phyloP scores from a whole-genome alignment of 2,888 invertebrate species.

The Yponomeuta malinellus region DNA sequence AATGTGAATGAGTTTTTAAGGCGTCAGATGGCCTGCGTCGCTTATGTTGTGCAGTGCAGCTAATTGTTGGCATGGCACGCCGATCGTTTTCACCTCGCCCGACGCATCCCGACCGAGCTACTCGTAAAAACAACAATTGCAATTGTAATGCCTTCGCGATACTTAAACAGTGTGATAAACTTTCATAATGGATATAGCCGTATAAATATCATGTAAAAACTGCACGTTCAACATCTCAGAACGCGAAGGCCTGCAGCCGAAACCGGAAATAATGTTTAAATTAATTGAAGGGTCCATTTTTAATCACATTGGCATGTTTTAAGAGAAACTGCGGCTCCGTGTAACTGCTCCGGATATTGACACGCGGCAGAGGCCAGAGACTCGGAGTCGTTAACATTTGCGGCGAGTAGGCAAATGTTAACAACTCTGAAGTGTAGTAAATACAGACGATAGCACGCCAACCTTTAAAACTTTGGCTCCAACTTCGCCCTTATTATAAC shows the following conservation, averaged over 20 bases:
- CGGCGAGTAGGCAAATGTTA: no score
- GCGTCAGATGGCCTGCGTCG: neutral
- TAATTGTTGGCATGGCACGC: neutral
- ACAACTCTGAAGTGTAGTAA: no score
- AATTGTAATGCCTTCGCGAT: conserved; percentile 37
- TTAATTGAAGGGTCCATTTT: conserved; percentile 63
- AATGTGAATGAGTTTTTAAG: conserved; percentile 10
- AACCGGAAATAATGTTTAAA: conserved; percentile 48
- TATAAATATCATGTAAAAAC: conserved; percentile 41
- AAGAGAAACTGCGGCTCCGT: conserved; percentile 58
- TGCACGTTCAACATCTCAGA: conserved; percentile 27
- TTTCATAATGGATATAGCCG: conserved; percentile 50
- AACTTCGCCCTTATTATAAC: no score
- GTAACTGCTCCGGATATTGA: conserved; percentile 61
- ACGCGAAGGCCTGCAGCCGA: conserved; percentile 23
- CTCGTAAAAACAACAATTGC: conserved; percentile 30
- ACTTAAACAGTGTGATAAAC: conserved; percentile 34
- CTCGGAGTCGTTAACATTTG: no score
- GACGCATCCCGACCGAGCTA: neutral
- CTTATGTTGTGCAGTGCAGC: neutral
- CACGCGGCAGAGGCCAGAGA: conserved; percentile 24
- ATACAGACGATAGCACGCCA: no score
- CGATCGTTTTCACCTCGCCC: conserved; percentile 5
- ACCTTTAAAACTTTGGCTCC: no score
- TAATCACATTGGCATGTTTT: conserved; percentile 57